phyloP scores from a whole-genome alignment of 1,140 invertebrate genomes.

The Drosophila sp. region DNA sequence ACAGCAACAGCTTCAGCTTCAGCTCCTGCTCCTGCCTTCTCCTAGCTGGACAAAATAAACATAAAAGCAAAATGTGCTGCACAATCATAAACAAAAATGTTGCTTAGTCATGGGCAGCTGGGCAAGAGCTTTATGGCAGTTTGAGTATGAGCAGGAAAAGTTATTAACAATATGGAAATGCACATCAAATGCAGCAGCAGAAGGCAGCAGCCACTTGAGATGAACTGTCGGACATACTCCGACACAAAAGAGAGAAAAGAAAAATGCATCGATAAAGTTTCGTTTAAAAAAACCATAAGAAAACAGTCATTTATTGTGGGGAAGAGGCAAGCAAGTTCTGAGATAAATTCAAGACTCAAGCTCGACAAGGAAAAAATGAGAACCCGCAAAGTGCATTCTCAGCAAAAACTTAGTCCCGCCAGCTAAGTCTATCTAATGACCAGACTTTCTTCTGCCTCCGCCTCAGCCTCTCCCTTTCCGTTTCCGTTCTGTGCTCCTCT shows the following conservation, averaged over 20 bases:
- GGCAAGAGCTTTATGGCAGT: slow-evolving; percentile 40
- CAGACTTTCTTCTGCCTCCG: background rate
- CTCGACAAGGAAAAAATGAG: background rate
- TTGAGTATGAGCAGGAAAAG: slow-evolving; percentile 19
- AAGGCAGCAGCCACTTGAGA: slow-evolving; percentile 17
- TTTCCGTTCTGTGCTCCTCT: slow-evolving; percentile 5
- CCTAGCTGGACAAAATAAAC: slow-evolving; percentile 14
- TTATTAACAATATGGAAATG: slow-evolving; percentile 58
- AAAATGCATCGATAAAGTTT: slow-evolving; percentile 18
- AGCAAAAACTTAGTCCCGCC: slow-evolving; percentile 5
- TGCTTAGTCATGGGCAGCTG: slow-evolving; percentile 61
- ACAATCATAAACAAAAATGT: slow-evolving; percentile 69
- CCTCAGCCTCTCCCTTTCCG: background rate
- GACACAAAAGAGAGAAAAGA: background rate
- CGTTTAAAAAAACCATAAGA: slow-evolving; percentile 1
- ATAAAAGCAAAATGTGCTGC: slow-evolving; percentile 44
- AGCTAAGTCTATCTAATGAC: slow-evolving; percentile 25
- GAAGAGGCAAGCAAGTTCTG: background rate
- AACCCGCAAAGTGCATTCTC: slow-evolving; percentile 7
- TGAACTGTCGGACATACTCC: slow-evolving; percentile 4
- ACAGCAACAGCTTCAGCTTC: background rate
- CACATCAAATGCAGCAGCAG: slow-evolving; percentile 48
- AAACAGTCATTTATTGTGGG: background rate
- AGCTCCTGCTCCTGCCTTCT: background rate
- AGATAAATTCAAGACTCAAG: background rate